Percentiles rank a stretch among this genome's conserved stretches.
Evolutionary conservation across 2,113 vertebrate species (phyloP).

Genomic region (Paradisaea rubra): DNA sequence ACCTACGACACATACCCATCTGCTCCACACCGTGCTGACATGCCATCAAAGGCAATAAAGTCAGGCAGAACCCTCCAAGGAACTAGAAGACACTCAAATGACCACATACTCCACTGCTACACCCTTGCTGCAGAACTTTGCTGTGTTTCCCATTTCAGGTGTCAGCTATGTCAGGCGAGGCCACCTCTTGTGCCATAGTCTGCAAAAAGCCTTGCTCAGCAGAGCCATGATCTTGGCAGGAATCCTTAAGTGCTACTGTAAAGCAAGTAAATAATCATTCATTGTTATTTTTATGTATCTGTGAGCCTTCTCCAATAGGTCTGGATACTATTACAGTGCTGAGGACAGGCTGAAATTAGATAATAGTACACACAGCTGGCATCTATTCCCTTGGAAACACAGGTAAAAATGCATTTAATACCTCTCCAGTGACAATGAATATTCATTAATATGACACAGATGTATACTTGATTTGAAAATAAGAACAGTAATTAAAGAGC

Average conservation of each 20-base stretch:
- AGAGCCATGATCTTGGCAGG: neutral
- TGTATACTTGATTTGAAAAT: conserved; percentile 13
- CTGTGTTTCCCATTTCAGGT: neutral
- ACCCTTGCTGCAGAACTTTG: neutral
- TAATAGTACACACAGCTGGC: neutral
- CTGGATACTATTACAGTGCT: neutral
- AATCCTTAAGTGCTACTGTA: neutral
- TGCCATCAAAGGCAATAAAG: neutral
- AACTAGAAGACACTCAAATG: neutral
- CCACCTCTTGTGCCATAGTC: neutral
- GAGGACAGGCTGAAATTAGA: conserved; percentile 19
- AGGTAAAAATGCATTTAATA: conserved; percentile 12
- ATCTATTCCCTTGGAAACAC: conserved; percentile 30
- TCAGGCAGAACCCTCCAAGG: neutral
- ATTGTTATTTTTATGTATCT: neutral
- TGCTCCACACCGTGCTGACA: neutral
- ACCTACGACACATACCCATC: neutral
- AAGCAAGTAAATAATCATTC: neutral
- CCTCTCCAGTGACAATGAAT: conserved; percentile 5
- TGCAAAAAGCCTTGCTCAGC: neutral
- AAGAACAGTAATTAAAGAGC: conserved; percentile 42
- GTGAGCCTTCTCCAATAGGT: neutral
- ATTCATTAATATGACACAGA: conserved; percentile 21
- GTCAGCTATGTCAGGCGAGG: neutral
- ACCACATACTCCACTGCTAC: neutral